phyloP scores from a whole-genome alignment of 1,140 invertebrate genomes.

The Pseudachorutes palmiensis region DNA sequence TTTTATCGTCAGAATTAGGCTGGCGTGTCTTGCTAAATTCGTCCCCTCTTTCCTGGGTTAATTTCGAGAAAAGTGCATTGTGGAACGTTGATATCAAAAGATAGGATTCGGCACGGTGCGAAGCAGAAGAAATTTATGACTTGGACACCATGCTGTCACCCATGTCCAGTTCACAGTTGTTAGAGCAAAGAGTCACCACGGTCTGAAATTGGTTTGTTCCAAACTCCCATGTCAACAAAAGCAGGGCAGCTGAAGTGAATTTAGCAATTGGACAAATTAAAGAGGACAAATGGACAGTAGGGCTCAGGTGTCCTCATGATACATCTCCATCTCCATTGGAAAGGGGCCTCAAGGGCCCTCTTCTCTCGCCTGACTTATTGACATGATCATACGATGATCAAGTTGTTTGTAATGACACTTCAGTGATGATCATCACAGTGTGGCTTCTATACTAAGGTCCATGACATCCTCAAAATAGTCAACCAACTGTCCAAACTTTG shows the following conservation, averaged over 20 bases:
- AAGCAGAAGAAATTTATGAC: conserved; percentile 19
- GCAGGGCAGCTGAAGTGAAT: no score
- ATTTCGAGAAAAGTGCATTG: background rate
- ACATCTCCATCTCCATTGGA: no score
- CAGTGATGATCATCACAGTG: background rate
- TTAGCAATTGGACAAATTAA: no score
- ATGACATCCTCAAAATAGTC: background rate
- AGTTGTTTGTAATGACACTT: conserved; percentile 10
- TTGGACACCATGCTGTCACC: conserved; percentile 9
- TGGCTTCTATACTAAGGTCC: background rate
- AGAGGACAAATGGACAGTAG: no score
- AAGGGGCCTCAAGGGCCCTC: no score
- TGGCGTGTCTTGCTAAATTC: conserved; percentile 2
- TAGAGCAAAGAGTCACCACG: background rate
- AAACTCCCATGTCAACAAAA: no score
- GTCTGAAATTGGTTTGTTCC: no score
- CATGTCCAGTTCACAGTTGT: conserved; percentile 3
- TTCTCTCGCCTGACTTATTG: conserved; percentile 18
- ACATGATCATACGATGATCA: background rate
- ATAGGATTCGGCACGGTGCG: conserved; percentile 12
- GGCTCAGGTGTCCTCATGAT: no score
- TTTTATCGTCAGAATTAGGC: background rate
- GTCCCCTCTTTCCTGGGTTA: background rate
- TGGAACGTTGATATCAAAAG: conserved; percentile 18
- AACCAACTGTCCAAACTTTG: background rate